A percentile compares a stretch with the other conserved stretches of the same genome.
These are phyloP conservation scores for Nyleta sp. DNA, from an alignment of 2,888 invertebrate genomes.

Conservation along the genomic window DNA sequence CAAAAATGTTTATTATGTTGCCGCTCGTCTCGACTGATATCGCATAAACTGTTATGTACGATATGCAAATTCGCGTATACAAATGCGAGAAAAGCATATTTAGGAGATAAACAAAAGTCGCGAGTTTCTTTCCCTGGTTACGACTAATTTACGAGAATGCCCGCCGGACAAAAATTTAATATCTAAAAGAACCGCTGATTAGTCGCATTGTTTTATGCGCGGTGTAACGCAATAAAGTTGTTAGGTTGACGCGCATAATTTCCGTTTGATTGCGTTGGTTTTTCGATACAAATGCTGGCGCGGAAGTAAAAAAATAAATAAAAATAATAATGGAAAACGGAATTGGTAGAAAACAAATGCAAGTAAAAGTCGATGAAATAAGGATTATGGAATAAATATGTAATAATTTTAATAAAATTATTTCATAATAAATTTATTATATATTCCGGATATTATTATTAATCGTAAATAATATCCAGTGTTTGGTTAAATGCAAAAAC, in stretches of 20 bases:
- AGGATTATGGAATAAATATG: too few species aligned
- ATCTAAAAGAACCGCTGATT: conserved; percentile 36
- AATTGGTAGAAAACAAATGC: too few species aligned
- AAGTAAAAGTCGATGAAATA: too few species aligned
- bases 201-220: conserved; percentile 11
- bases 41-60: conserved; percentile 52
- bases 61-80: conserved; percentile 44
- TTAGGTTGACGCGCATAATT: conserved; percentile 15
- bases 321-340: too few species aligned
- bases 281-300: conserved; percentile 3
- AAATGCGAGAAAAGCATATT: conserved; percentile 57
- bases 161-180: conserved; percentile 27
- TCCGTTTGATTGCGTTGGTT: conserved; percentile 19
- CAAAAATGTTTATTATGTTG: conserved; percentile 60
- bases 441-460: too few species aligned
- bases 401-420: too few species aligned
- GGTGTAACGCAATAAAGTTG: conserved; percentile 38
- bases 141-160: conserved; percentile 38
- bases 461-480: too few species aligned
- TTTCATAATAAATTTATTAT: too few species aligned
- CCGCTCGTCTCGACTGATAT: conserved; percentile 42
- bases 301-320: conserved; percentile 4
- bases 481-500: too few species aligned
- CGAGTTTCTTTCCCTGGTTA: conserved; percentile 42
- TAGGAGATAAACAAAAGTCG: conserved; percentile 53